Evolutionary conservation across 2,113 vertebrate species (phyloP).

Genomic region (Brachyhypopomus gauderio): DNA sequence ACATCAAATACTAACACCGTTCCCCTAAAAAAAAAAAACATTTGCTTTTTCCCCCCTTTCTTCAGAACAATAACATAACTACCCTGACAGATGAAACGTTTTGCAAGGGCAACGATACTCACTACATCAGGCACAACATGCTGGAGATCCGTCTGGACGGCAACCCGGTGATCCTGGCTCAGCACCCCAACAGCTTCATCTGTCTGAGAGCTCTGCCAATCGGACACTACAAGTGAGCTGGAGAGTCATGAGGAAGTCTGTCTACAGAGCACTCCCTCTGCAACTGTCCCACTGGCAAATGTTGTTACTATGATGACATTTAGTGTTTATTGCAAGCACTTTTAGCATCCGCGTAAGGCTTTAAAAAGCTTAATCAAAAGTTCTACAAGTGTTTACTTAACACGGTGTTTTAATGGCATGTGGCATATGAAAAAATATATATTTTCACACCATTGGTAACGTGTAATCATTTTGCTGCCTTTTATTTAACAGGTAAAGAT

Average conservation of each 20-base stretch:
- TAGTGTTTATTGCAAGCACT: conserved; percentile 2
- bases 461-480: conserved; percentile 36
- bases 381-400: conserved; percentile 10
- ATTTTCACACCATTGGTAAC: not conserved
- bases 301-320: not conserved
- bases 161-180: conserved; percentile 82
- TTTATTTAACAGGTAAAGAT: conserved; percentile 9
- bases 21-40: not conserved
- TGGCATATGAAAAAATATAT: not conserved
- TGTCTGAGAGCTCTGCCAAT: conserved; percentile 85
- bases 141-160: conserved; percentile 87
- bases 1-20: not conserved
- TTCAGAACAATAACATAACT: conserved; percentile 90
- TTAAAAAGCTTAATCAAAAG: conserved; percentile 27
- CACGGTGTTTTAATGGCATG: conserved; percentile 9
- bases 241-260: not conserved
- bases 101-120: conserved; percentile 86
- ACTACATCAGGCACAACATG: conserved; percentile 81
- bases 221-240: conserved; percentile 81
- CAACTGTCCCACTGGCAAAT: conserved; percentile 12
- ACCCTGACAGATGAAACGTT: conserved; percentile 87
- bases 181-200: conserved; percentile 87
- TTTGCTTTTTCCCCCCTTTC: conserved; percentile 7
- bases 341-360: conserved; percentile 6
- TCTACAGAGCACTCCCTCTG: conserved; percentile 9